phyloP scores from a whole-genome alignment of 2,797 vertebrate genomes.

The Squalus acanthias region DNA sequence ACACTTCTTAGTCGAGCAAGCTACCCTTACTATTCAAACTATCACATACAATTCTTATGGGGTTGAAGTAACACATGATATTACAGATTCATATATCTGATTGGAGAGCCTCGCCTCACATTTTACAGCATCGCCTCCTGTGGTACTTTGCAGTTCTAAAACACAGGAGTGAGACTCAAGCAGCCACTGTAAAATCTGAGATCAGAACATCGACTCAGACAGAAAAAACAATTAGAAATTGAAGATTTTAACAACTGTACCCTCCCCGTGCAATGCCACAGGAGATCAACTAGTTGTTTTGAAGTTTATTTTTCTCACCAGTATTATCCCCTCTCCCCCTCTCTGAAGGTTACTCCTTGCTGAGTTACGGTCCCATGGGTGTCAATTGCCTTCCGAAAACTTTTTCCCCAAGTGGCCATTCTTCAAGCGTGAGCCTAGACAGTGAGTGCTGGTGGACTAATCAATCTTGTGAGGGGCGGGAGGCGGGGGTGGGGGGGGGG shows the following conservation, averaged over 20 bases:
- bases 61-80: too few relatives aligned
- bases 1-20: too few relatives aligned
- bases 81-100: too few relatives aligned
- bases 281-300: background rate
- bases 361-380: background rate
- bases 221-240: too few relatives aligned
- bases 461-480: background rate
- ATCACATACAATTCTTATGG: too few relatives aligned
- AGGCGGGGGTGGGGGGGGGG: background rate
- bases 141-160: too few relatives aligned
- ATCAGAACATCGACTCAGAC: too few relatives aligned
- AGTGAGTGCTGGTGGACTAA: background rate
- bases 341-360: background rate
- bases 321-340: background rate
- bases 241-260: background rate
- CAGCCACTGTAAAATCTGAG: too few relatives aligned
- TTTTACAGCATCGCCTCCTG: too few relatives aligned
- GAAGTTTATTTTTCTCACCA: background rate
- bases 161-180: too few relatives aligned
- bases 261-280: background rate
- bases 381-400: background rate
- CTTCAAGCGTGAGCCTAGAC: background rate
- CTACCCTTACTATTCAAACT: too few relatives aligned
- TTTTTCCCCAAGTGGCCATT: background rate
- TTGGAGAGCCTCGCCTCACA: too few relatives aligned